Conservation (phyloP, 2,113 vertebrate species). For the Chaetura pelagica region DNA sequence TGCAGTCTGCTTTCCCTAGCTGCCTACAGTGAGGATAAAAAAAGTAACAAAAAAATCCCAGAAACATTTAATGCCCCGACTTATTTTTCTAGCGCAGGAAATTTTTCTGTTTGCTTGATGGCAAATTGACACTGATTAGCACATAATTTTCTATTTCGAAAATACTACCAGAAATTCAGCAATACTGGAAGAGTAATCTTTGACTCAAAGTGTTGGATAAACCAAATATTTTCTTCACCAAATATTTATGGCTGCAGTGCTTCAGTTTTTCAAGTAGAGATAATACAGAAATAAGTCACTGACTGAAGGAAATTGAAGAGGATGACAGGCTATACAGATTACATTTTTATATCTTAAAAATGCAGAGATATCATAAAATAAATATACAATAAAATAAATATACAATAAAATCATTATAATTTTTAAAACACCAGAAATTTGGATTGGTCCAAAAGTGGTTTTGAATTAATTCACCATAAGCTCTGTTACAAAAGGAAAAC, state of each 20-base stretch:
- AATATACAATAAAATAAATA: neutral
- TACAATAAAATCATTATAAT: neutral
- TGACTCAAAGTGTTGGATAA: neutral
- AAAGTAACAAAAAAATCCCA: neutral
- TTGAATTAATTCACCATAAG: neutral
- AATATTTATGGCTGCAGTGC: neutral
- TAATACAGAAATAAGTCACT: neutral
- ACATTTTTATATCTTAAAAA: neutral
- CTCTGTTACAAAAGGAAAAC: neutral
- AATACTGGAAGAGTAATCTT: neutral
- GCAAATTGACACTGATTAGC: neutral
- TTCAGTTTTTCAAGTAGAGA: neutral
- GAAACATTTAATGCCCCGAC: neutral
- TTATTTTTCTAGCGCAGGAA: neutral
- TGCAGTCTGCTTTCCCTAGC: neutral
- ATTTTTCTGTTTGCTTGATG: neutral
- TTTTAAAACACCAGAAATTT: neutral
- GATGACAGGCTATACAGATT: neutral
- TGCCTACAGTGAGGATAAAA: neutral
- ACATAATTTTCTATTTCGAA: neutral
- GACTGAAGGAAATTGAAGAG: neutral
- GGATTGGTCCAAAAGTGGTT: neutral
- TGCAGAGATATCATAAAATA: neutral
- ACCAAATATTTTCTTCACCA: conserved; percentile 10
- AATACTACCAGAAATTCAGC: neutral